Evolutionary conservation across 64 coral and sea anemone species (phyloP), one percentile per base, ranked within the genome.

Genomic region (Montipora foliosa): DNA sequence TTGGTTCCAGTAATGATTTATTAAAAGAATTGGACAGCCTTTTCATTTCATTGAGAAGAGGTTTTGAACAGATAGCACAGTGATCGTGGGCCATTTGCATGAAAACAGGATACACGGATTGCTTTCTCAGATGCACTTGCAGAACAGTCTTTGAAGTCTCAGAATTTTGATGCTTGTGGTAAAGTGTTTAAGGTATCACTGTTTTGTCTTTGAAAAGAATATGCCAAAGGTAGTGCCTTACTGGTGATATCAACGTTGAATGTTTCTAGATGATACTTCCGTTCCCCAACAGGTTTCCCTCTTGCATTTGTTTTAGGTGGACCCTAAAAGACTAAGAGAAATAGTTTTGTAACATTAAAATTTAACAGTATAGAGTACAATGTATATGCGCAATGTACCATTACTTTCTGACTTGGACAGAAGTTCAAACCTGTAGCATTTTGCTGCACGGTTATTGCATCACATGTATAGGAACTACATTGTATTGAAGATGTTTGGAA

Each of bases 141-240:
- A n/a, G 37, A 60, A 80, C 89, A 91, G 68, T 74, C 64, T 62
- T 93, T 58, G 52, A 17, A 93, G 48, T 93, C 91, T 53, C 91
- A 87, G 2, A 79, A 9, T 69, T 93, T 87, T 10, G 46, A 44
- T n/a, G 69, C 19, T 14, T 70, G 1, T 22, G 80, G 80, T 5
- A 84, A 19, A 64, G 58, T 66, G 20, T 82, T 44, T 62, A 24
- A 14, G 29, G 11, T 77, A 17, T 76, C 25, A n/a, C 11, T 72
- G 75, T 44, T 77, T 13, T 78, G 66, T 74, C 66, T 93, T 5
- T 49, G n/a, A 83, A 87, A 93, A 86, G 73, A 86, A 55, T 85
- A 93, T 22, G 67, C 71, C 14, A 78, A 46, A 16, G 91, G 91
- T 55, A 93, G 48, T n/a, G 82, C 52, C 19, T 87, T 84, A 37